Evolutionary conservation across 2,888 invertebrate species (phyloP).

Genomic region (Polylopha cassiicola): DNA sequence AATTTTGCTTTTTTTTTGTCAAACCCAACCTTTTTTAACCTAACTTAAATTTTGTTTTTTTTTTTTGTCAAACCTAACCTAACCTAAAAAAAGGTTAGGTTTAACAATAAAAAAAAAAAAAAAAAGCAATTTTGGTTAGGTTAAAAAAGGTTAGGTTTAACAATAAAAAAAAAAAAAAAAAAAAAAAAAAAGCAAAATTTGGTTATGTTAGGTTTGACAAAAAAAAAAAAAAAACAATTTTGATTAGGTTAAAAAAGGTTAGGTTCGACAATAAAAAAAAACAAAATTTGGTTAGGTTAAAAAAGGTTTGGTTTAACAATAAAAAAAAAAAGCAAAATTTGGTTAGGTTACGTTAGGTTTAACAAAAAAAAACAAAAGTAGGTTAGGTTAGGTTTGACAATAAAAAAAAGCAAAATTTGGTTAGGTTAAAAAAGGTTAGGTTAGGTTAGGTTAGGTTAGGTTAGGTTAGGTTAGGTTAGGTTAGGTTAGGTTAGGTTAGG

Average conservation of each 20-base stretch:
- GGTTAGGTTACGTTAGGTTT: conserved; percentile 15
- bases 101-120: no score
- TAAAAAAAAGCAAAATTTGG: no score
- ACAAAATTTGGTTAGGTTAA: conserved; percentile 14
- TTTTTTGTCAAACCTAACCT: no score
- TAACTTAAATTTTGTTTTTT: no score
- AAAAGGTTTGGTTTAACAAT: conserved; percentile 13
- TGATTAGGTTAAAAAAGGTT: conserved; percentile 13
- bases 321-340: no score
- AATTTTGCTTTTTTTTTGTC: no score
- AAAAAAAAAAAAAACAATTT: no score
- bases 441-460: conserved; percentile 16
- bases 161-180: no score
- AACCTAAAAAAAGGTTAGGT: no score
- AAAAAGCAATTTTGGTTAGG: conserved; percentile 8
- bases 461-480: conserved; percentile 16
- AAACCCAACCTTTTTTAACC: no score
- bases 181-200: conserved; percentile 8
- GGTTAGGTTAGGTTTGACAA: conserved; percentile 15
- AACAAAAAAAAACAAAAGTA: no score
- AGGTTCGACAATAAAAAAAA: no score
- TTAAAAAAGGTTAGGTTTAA: conserved; percentile 14
- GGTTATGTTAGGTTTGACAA: conserved; percentile 15
- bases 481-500: conserved; percentile 16
- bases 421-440: conserved; percentile 14